phyloP scores from a whole-genome alignment of 53 echinoderm and acorn worm genomes.

The Crossaster papposus region DNA sequence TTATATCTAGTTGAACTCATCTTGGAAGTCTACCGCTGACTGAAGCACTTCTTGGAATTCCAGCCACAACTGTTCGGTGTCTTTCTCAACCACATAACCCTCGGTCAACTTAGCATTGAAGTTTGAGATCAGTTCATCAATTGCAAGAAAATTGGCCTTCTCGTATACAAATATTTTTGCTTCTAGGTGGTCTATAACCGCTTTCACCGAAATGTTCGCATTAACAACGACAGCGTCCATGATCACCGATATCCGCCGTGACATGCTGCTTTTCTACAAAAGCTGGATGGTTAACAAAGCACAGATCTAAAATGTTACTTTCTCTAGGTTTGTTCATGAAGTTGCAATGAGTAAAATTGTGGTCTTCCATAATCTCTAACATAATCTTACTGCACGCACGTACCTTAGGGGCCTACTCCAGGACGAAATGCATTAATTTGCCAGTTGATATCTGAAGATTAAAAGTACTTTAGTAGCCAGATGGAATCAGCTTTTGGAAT shows the following conservation, averaged over 20 bases:
- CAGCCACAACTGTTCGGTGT: too few species aligned
- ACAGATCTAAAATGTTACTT: conserved; percentile 35
- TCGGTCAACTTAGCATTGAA: not conserved
- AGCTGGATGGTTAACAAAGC: conserved; percentile 30
- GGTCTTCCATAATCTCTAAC: conserved; percentile 31
- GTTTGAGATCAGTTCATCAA: not conserved
- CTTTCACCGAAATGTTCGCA: not conserved
- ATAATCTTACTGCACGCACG: conserved; percentile 39
- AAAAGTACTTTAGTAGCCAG: conserved; percentile 60
- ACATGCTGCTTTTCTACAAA: conserved; percentile 13
- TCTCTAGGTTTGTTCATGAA: conserved; percentile 34
- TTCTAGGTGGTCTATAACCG: not conserved
- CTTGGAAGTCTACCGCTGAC: too few species aligned
- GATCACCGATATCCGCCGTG: conserved; percentile 38
- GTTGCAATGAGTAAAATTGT: conserved; percentile 43
- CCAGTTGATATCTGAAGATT: conserved; percentile 52
- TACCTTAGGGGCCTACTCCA: conserved; percentile 14
- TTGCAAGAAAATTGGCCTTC: not conserved
- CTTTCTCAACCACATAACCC: not conserved
- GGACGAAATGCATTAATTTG: not conserved
- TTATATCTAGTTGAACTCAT: too few species aligned
- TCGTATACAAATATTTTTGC: not conserved
- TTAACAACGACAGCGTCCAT: not conserved
- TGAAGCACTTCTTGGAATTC: too few species aligned
- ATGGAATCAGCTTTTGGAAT: not conserved